Evolutionary conservation across 2,888 invertebrate species (phyloP), one percentile per base, ranked within the genome.

Genomic region (Drosophila yooni): DNA sequence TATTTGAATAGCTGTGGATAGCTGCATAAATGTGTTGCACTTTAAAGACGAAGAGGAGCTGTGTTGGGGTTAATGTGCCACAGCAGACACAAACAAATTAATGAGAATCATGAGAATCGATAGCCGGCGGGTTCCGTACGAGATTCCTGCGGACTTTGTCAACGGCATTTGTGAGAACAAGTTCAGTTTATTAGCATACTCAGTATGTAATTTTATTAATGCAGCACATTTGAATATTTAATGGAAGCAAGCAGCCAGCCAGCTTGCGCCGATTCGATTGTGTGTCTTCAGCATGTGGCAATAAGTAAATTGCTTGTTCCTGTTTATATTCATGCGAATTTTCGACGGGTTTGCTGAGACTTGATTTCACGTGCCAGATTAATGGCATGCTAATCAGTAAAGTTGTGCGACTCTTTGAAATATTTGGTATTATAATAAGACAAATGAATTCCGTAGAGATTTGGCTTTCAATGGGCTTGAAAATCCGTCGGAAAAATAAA

Each of bases 251-350:
- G 31, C 40, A 61, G 34, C 43, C 25, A 63, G 10, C 51, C 11
- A 27, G 25, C 29, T n/a, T 34, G 53, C 69, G 34, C 40, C 59
- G 36, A 34, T 29, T 53, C 48, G 18, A 53, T 54, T 54, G 57
- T 33, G 57, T 59, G 70, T 72, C 62, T 59, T 62, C 63, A 70
- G 69, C 40, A 0, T n/a, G 46, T 66, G 65, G 56, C 71, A 54
- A 38, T 10, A 38, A 36, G n/a, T 33, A 27, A 38, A 34, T 11
- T 11, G 15, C 6, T 38, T 27, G 54, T 36, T 36, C 18, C 34
- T 53, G 52, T 31, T 33, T n/a, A 21, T 33, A 52, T 36, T 36
- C 46, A 25, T 21, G 15, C 15, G 46, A 46, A 46, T 46, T 46
- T 46, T 46, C 8, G 7, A 46, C 46, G 25, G 25, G 5, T 21